phyloP scores from a whole-genome alignment of 1,140 invertebrate species.

The Bombus balteatus region DNA sequence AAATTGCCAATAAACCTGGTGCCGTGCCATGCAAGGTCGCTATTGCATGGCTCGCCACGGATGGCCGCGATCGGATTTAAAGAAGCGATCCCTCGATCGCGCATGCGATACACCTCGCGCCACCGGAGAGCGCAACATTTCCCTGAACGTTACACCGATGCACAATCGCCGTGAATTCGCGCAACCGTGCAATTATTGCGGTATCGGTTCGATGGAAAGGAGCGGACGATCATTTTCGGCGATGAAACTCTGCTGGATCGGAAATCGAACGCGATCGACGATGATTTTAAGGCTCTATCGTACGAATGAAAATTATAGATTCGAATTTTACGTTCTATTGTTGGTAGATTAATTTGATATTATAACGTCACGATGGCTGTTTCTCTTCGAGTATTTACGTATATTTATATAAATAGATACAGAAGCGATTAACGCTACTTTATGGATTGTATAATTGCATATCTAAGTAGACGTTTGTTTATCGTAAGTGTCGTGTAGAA shows the following conservation, averaged over 20 bases:
- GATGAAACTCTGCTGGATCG: neutral
- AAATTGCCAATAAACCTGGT: slow-evolving; percentile 63
- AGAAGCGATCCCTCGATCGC: slow-evolving; percentile 28
- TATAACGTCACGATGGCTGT: neutral
- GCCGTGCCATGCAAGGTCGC: slow-evolving; percentile 60
- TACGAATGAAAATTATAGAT: neutral
- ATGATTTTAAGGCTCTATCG: neutral
- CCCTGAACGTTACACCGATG: neutral
- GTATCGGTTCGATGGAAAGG: neutral
- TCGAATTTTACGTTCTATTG: neutral
- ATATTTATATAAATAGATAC: neutral
- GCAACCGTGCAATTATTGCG: slow-evolving; percentile 18
- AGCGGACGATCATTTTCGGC: neutral
- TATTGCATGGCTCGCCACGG: slow-evolving; percentile 56
- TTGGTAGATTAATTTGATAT: neutral
- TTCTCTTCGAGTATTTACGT: neutral
- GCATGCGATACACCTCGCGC: neutral
- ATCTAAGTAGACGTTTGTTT: neutral
- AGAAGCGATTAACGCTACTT: neutral
- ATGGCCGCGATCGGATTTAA: slow-evolving; percentile 42
- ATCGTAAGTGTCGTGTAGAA: no score
- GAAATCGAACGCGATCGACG: neutral
- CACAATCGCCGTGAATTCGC: neutral
- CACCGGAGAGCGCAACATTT: neutral
- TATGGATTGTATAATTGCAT: neutral